Evolutionary conservation across 2,797 vertebrate species (phyloP).

Genomic region (Champsocephalus esox): DNA sequence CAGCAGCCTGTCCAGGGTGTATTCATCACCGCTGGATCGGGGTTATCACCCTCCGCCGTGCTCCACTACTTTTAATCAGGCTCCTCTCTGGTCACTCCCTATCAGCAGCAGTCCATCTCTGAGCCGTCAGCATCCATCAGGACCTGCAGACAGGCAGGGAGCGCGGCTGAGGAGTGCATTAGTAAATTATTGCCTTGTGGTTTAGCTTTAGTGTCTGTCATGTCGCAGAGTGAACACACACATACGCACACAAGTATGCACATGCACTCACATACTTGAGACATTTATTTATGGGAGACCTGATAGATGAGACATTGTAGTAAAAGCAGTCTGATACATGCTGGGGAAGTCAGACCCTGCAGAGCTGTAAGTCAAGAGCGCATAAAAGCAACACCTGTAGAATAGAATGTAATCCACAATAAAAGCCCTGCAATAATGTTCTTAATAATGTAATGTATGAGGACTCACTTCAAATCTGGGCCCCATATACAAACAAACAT

Average conservation of each 20-base stretch:
- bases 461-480: constrained; percentile 6
- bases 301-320: constrained; percentile 39
- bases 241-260: constrained; percentile 11
- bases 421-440: constrained; percentile 18
- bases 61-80: constrained; percentile 93
- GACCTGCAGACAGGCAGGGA: constrained; percentile 85
- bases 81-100: constrained; percentile 90
- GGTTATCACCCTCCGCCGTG: constrained; percentile 89
- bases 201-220: constrained; percentile 72
- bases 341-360: constrained; percentile 16
- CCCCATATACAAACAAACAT: constrained; percentile 22
- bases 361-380: constrained; percentile 27
- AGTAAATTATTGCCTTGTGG: constrained; percentile 86
- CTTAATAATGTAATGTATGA: constrained; percentile 8
- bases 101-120: constrained; percentile 90
- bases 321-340: constrained; percentile 38
- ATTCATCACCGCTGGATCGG: constrained; percentile 87
- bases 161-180: constrained; percentile 87
- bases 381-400: constrained; percentile 45
- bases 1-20: constrained; percentile 76
- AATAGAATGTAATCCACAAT: constrained; percentile 23
- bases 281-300: constrained; percentile 54
- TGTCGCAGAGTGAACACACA: constrained; percentile 32
- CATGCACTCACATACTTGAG: constrained; percentile 37
- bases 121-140: constrained; percentile 89